Evolutionary conservation across 2,113 vertebrate species (phyloP).

Genomic region (Anguilla rostrata): DNA sequence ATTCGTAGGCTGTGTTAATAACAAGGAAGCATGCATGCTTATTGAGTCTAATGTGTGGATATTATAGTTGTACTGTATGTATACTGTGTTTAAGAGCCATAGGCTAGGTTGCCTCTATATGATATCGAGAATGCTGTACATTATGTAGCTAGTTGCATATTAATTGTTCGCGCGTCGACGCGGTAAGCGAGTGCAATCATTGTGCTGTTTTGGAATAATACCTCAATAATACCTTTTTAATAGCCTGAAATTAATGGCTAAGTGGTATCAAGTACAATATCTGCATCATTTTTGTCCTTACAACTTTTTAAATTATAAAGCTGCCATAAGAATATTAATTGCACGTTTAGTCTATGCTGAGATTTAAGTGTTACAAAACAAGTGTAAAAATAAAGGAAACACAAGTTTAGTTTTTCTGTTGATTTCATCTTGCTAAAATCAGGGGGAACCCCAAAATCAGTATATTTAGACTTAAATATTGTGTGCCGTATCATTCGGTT

Average conservation of each 20-base stretch:
- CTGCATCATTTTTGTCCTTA: no score
- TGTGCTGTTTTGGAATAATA: no score
- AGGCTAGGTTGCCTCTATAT: neutral
- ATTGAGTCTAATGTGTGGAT: neutral
- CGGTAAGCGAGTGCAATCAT: no score
- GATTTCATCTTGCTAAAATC: neutral
- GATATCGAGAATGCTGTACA: neutral
- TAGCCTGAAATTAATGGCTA: no score
- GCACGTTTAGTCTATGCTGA: no score
- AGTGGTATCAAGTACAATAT: no score
- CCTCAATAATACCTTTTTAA: no score
- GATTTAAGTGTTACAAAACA: neutral
- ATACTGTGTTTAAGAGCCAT: neutral
- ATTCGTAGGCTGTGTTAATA: neutral
- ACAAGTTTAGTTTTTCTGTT: neutral
- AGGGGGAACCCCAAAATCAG: no score
- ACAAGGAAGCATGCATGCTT: neutral
- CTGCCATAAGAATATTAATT: no score
- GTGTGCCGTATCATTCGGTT: neutral
- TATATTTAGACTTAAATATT: neutral
- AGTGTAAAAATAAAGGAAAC: neutral
- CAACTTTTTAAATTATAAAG: no score
- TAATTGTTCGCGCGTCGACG: no score
- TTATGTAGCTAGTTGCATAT: neutral
- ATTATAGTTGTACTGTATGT: neutral